Percentiles rank a stretch among this genome's conserved stretches.
phyloP scores from a whole-genome alignment of 2,113 vertebrate species.

The Anser cygnoides region DNA sequence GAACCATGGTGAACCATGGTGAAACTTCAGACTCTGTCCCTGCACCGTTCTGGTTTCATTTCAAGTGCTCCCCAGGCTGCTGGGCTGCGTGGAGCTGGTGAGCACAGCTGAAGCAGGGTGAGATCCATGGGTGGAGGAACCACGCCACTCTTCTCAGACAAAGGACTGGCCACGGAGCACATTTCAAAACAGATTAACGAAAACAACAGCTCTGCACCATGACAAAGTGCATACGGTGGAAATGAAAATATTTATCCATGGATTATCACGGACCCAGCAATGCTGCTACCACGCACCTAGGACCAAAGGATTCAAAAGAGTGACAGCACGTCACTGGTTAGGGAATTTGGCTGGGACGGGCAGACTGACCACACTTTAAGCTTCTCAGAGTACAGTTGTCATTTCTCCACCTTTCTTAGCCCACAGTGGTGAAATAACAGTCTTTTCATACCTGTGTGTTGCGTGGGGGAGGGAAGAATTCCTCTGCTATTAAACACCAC shows the following conservation, averaged over 20 bases:
- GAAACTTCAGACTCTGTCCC: neutral
- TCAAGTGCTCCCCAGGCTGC: neutral
- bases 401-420: constrained; percentile 38
- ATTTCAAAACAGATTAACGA: constrained; percentile 57
- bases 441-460: constrained; percentile 63
- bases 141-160: neutral
- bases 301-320: neutral
- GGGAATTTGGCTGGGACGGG: constrained; percentile 4
- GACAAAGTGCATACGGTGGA: constrained; percentile 31
- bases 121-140: constrained; percentile 42
- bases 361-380: constrained; percentile 15
- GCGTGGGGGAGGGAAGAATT: constrained; percentile 67
- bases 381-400: constrained; percentile 33
- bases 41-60: neutral
- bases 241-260: constrained; percentile 61
- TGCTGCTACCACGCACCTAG: neutral
- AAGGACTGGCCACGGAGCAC: neutral
- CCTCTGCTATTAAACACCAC: constrained; percentile 70
- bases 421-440: constrained; percentile 55
- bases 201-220: constrained; percentile 36
- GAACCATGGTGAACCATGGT: neutral
- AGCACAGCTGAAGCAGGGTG: neutral
- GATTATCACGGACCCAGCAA: constrained; percentile 51
- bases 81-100: neutral
- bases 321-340: neutral